Base-by-base conservation (phyloP, 2,888 invertebrate genomes). In the Andrena praecox region DNA sequence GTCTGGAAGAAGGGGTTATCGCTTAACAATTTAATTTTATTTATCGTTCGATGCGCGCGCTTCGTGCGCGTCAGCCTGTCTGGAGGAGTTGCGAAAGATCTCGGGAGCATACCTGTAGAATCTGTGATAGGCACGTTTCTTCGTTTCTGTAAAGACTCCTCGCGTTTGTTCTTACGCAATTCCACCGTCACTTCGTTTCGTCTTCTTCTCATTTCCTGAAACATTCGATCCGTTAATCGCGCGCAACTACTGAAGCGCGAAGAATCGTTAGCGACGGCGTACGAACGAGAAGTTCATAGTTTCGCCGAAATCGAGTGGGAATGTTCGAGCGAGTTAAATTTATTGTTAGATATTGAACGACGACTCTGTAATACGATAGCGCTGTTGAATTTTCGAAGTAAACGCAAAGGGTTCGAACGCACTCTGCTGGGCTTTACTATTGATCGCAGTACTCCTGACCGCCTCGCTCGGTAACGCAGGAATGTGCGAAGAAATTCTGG, bases 151-250 rank as follows among this genome's bases (percentile, higher is more conserved):
- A 99, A 95, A 16, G 99, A 98, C 95, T 99, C 99, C 92, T 99
- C 99, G 87, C 99, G 96, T 96, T 99, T 99, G 94, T 98, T 99
- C 96, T 99, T 99, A 89, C 99, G 96, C 87, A 99, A 95, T 94
- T 99, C 99, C 71, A 99, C 98, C 89, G 99, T 98, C 77, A 98
- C 98, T 96, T 99, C 99, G 93, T 98, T 99, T 94, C 99, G 96
- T 91, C 99, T 96, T 94, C 99, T 97, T 95, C 99, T 96, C 98
- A 99, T 98, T 95, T 99, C 98, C 98, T 98, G 94, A 76, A 84
- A 78, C 1, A 75, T 24, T 56, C 7, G 8, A 52, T 1, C 0
- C 1, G 4, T 54, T 31, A 33, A 6, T 24, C 12, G 24, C 5
- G 16, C 20, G 24, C 4, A 24, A 5, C 6, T 12, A 56, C 8